Evolutionary conservation across 2,797 vertebrate species (phyloP).

Genomic region (Acanthiza pusilla): DNA sequence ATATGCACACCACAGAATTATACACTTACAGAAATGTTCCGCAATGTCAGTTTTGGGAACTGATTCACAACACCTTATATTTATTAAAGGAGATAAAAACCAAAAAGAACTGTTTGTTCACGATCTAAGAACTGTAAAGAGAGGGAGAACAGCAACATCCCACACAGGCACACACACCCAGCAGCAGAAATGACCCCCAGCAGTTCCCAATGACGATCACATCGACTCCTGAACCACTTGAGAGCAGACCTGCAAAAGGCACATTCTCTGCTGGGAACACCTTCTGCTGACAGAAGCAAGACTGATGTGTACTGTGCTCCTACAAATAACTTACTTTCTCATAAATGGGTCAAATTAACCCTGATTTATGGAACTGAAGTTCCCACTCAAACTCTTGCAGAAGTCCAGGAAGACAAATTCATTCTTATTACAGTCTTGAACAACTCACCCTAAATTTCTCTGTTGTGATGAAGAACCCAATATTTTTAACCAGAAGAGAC

Average conservation of each 20-base stretch:
- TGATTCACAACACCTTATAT: not conserved
- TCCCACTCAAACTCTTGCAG: not conserved
- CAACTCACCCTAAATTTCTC: not conserved
- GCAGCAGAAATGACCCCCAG: not conserved
- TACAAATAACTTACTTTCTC: not conserved
- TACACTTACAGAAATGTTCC: not conserved
- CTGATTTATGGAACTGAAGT: not conserved
- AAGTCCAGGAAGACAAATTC: not conserved
- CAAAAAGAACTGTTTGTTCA: not conserved
- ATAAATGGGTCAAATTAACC: not conserved
- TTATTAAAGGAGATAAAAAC: not conserved
- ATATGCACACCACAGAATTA: too few species aligned
- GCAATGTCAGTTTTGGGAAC: not conserved
- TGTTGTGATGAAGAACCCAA: accelerated
- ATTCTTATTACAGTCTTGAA: not conserved
- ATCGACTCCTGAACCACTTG: accelerated
- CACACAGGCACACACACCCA: not conserved
- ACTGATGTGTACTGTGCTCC: not conserved
- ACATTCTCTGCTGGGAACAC: not conserved
- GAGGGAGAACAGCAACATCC: not conserved
- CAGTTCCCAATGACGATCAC: not conserved
- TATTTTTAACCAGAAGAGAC: not conserved
- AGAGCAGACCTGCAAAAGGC: not conserved
- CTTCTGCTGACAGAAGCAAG: not conserved
- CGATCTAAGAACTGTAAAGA: not conserved